phyloP scores from a whole-genome alignment of 2,113 vertebrate species.

The Scytalopus superciliaris region DNA sequence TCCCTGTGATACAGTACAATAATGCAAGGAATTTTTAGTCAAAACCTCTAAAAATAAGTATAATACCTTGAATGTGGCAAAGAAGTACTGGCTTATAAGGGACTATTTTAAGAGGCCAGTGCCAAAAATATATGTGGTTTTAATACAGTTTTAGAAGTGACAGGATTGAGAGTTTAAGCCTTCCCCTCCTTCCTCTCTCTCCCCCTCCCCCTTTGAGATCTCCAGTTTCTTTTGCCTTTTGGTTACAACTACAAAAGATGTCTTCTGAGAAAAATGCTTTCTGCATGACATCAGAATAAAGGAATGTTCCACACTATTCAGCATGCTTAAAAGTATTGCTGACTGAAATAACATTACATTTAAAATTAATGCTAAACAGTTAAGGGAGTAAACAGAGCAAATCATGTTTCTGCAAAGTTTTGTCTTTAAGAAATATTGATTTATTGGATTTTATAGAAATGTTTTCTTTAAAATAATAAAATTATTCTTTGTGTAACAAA shows the following conservation, averaged over 20 bases:
- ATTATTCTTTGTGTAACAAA: background rate
- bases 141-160: conserved; percentile 61
- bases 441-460: background rate
- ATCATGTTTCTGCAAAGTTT: conserved; percentile 25
- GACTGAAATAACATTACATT: conserved; percentile 75
- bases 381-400: conserved; percentile 7
- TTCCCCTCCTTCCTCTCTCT: background rate
- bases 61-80: conserved; percentile 60
- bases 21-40: conserved; percentile 70
- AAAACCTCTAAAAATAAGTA: conserved; percentile 69
- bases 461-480: conserved; percentile 7
- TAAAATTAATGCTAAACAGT: conserved; percentile 63
- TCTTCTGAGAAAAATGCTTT: conserved; percentile 80
- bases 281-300: conserved; percentile 79
- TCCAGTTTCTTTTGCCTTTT: conserved; percentile 81
- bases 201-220: conserved; percentile 51
- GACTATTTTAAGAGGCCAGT: conserved; percentile 27
- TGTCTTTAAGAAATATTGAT: conserved; percentile 13
- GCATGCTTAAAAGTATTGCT: conserved; percentile 71
- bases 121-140: conserved; percentile 57
- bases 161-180: conserved; percentile 52
- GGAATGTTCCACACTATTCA: conserved; percentile 75
- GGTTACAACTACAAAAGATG: conserved; percentile 81
- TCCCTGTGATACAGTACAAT: conserved; percentile 78
- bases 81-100: conserved; percentile 53